Evolutionary conservation across 2,888 invertebrate species (phyloP).

Genomic region (Tortrix viridana): DNA sequence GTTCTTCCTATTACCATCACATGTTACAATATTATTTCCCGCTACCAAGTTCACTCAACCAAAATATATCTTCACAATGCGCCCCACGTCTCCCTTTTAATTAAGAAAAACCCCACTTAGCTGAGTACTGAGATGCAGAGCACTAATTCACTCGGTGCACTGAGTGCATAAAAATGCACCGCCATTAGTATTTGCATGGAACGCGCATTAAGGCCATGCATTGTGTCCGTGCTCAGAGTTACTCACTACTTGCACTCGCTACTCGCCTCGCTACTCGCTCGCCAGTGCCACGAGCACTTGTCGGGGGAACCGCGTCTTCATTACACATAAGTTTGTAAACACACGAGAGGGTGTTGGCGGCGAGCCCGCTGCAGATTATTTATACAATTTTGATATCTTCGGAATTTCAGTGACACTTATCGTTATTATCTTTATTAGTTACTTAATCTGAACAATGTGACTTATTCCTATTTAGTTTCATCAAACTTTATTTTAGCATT

Average conservation of each 20-base stretch:
- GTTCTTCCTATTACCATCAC: background rate
- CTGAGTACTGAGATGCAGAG: background rate
- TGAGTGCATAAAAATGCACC: slow-evolving; percentile 25
- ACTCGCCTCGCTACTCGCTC: slow-evolving; percentile 22
- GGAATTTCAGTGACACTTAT: too few relatives aligned
- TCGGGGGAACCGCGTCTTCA: slow-evolving; percentile 28
- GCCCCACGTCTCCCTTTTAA: slow-evolving; percentile 10
- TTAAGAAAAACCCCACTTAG: slow-evolving; percentile 17
- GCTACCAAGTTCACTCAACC: background rate
- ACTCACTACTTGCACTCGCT: slow-evolving; percentile 1
- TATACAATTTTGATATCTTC: background rate
- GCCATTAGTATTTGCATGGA: slow-evolving; percentile 31
- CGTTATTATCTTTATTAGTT: too few relatives aligned
- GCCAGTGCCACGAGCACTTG: background rate
- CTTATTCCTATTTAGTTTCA: too few relatives aligned
- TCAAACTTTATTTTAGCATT: too few relatives aligned
- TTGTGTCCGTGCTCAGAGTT: slow-evolving; percentile 16
- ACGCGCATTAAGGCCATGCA: slow-evolving; percentile 30
- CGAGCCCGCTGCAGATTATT: background rate
- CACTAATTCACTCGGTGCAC: slow-evolving; percentile 14
- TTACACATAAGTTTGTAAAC: slow-evolving; percentile 19
- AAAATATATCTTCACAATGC: background rate
- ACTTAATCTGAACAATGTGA: too few relatives aligned
- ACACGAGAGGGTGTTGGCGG: background rate
- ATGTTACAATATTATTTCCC: background rate